Percentiles rank a stretch among this genome's conserved stretches.
Conservation (phyloP, 2,113 vertebrate species). For the Raphicerus campestris region DNA sequence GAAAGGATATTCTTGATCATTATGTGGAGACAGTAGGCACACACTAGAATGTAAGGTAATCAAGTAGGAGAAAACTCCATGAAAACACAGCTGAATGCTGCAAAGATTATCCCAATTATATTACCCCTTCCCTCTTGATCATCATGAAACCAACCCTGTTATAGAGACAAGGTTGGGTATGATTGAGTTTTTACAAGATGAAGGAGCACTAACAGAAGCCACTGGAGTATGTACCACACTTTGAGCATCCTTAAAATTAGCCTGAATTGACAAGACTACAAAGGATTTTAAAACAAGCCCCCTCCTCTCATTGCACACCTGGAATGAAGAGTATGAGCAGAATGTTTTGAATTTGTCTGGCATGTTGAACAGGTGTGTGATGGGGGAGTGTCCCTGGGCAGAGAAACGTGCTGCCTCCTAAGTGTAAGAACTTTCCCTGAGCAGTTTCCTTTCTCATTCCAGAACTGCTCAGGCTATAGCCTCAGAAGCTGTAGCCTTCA, state of each 20-base stretch:
- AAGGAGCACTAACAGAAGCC: neutral
- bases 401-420: neutral
- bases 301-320: neutral
- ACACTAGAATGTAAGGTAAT: neutral
- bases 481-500: neutral
- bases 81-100: neutral
- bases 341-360: neutral
- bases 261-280: neutral
- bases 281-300: neutral
- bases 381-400: neutral
- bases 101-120: neutral
- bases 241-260: neutral
- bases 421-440: neutral
- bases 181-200: neutral
- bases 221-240: neutral
- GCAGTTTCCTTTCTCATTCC: neutral
- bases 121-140: neutral
- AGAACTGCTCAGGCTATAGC: neutral
- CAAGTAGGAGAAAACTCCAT: neutral
- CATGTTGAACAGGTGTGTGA: neutral
- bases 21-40: neutral
- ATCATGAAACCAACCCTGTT: neutral
- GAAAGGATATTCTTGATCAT: neutral
- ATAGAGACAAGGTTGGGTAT: neutral
- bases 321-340: neutral